Evolutionary conservation across 2,888 invertebrate species (phyloP).

Genomic region (Dryocosmus kuriphilus): DNA sequence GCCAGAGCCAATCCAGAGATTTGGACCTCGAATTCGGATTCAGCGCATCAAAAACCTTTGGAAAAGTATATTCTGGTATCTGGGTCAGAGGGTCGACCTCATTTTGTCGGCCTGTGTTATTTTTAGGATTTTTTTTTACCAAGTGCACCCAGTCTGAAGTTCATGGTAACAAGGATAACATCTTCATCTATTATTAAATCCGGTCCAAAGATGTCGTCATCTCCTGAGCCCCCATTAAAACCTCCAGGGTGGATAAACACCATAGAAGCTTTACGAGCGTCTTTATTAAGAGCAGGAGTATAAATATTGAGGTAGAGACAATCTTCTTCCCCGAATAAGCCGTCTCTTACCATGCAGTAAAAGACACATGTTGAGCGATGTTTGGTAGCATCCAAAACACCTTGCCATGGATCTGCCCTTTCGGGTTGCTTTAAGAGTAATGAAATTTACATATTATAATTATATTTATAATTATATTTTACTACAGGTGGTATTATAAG

Average conservation of each 20-base stretch:
- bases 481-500: too few species aligned
- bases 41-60: too few species aligned
- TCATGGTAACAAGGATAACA: slow-evolving; percentile 70
- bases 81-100: too few species aligned
- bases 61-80: too few species aligned
- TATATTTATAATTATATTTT: background rate
- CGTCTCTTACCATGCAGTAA: slow-evolving; percentile 65
- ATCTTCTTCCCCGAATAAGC: slow-evolving; percentile 68
- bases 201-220: slow-evolving; percentile 64
- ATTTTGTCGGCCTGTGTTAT: too few species aligned
- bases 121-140: slow-evolving; percentile 57
- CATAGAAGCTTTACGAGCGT: slow-evolving; percentile 69
- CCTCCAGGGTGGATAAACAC: slow-evolving; percentile 68
- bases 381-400: slow-evolving; percentile 69
- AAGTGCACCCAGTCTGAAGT: slow-evolving; percentile 68
- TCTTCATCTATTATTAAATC: slow-evolving; percentile 70
- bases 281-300: slow-evolving; percentile 65
- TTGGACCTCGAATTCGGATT: too few species aligned
- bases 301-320: slow-evolving; percentile 71
- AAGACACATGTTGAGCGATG: slow-evolving; percentile 66
- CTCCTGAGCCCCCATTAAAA: slow-evolving; percentile 64
- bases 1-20: too few species aligned
- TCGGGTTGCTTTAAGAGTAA: slow-evolving; percentile 56
- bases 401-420: slow-evolving; percentile 69
- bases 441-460: background rate